phyloP scores from a whole-genome alignment of 2,113 vertebrate species.

The Daboia siamensis region DNA sequence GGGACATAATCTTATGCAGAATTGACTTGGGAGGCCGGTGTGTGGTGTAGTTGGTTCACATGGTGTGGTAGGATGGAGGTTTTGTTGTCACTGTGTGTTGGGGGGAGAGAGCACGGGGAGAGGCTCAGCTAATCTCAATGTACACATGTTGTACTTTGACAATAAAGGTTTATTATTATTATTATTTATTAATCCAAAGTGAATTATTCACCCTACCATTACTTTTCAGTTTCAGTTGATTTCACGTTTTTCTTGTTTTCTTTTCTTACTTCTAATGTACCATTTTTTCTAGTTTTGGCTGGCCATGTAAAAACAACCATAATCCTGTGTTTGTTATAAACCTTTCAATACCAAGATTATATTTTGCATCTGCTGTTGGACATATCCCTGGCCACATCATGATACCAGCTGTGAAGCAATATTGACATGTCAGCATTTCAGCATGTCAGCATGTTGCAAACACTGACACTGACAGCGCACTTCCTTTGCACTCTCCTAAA shows the following conservation, averaged over 20 bases:
- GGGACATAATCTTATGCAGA: too few relatives aligned
- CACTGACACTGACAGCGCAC: background rate
- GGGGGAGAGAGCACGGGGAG: too few relatives aligned
- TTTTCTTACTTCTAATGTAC: background rate
- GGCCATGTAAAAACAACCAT: background rate
- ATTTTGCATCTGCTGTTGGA: background rate
- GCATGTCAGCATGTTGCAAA: background rate
- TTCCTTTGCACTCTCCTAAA: background rate
- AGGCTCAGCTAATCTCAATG: too few relatives aligned
- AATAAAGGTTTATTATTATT: too few relatives aligned
- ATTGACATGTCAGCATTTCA: background rate
- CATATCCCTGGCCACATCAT: background rate
- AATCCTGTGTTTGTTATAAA: background rate
- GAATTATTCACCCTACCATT: background rate
- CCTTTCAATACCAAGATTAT: background rate
- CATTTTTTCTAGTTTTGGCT: background rate
- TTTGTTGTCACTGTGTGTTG: too few relatives aligned
- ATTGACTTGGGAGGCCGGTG: too few relatives aligned
- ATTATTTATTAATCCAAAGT: too few relatives aligned
- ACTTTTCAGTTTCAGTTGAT: background rate
- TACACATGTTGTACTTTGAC: too few relatives aligned
- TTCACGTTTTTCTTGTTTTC: background rate
- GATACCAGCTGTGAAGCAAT: background rate
- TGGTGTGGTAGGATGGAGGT: too few relatives aligned
- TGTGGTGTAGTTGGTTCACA: too few relatives aligned